Evolutionary conservation across 2,797 vertebrate genomes (phyloP), one percentile per base, ranked within the genome.

Genomic region (Gymnodraco acuticeps): DNA sequence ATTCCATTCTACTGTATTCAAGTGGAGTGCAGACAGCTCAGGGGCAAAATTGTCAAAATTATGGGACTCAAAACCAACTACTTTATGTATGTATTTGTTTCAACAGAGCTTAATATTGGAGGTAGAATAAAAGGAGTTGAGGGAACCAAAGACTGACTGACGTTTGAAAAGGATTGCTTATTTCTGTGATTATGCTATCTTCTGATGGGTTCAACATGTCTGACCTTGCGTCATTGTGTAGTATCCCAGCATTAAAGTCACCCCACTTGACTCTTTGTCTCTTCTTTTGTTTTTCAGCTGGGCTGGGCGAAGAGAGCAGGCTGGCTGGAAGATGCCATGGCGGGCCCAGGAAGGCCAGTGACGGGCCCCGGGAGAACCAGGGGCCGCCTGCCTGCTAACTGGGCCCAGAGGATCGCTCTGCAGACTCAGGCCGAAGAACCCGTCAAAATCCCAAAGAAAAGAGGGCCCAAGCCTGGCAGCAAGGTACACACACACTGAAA

Each of bases 371-470:
- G 93, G 31, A 89, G 94, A 41, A 93, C 95, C 72, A 87, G 94
- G 62, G 93, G 95, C n/a, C 83, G 94, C 66, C 80, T 95, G n/a
- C 92, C 95, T 4, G 87, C 91, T 74, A 95, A 89, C 89, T 96
- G 94, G 95, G 68, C 89, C 0, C 94, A 93, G 80, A 97, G 96
- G 93, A 90, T 96, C 60, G 93, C 96, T 67, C 91, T 95, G 79
- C 95, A 96, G 91, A 81, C 93, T 81, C 91, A 94, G 91, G 91
- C 94, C 81, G 96, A 97, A 82, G 96, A 97, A 86, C 95, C 96
- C 52, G 91, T 98, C 92, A 99, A 98, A 93, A 97, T 98, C 89
- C 97, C 98, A 94, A 99, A 98, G 95, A 99, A 99, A 94, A 96
- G 98, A 89, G 98, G 98, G 50, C 98, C 98, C 79, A 99, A 99